These are phyloP conservation scores for Brachionus sp. DNA, from an alignment of 1,140 invertebrate genomes.

Conservation along the genomic window DNA sequence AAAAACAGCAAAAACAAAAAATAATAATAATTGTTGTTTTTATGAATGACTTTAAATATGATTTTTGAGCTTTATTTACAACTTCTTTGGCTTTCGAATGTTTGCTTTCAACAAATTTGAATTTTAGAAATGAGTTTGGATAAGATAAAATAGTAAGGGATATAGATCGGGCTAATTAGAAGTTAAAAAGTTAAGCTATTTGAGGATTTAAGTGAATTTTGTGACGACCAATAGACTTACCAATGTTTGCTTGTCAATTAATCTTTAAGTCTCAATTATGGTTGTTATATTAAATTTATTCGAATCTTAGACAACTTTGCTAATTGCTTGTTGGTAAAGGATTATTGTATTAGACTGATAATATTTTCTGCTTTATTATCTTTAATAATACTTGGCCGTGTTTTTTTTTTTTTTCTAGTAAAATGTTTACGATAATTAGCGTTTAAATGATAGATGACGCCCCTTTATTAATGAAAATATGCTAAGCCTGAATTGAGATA, in stretches of 20 bases:
- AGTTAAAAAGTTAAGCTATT: constrained; percentile 24
- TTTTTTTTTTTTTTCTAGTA: background rate
- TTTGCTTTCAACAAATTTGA: constrained; percentile 39
- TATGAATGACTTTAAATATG: constrained; percentile 8
- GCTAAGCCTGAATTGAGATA: background rate
- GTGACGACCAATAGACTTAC: background rate
- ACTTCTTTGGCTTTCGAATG: background rate
- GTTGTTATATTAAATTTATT: background rate
- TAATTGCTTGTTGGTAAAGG: constrained; percentile 22
- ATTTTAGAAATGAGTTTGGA: background rate
- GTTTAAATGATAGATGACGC: background rate
- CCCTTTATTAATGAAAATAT: background rate
- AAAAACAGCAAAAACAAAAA: background rate
- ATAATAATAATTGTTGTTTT: no score
- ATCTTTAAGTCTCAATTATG: background rate
- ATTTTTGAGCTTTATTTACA: constrained; percentile 7
- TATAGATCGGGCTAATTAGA: background rate
- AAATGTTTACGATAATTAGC: background rate
- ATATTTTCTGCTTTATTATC: background rate
- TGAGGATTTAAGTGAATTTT: constrained; percentile 29
- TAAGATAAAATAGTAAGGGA: background rate
- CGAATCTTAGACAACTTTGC: background rate
- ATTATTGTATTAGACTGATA: constrained; percentile 32
- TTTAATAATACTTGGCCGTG: background rate
- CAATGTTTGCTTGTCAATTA: constrained; percentile 24